Base-by-base conservation (phyloP, 2,113 vertebrate genomes). In the Clarias magur region DNA sequence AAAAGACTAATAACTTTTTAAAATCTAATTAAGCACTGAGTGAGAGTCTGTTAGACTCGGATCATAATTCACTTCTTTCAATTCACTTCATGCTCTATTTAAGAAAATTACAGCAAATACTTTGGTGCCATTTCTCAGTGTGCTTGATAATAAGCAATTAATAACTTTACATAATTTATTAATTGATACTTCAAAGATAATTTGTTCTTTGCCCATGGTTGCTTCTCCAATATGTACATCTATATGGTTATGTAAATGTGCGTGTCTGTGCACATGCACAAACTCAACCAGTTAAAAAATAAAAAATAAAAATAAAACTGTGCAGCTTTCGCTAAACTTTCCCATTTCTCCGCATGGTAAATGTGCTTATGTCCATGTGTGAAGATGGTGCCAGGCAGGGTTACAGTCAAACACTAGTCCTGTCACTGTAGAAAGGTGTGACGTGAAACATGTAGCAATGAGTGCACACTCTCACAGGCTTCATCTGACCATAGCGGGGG, bases 361-460 rank as follows among this genome's bases (percentile, higher is more conserved):
- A 88, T 90, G 92, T 89, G 89, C 76, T 88, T 85, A 68, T 23
- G 87, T 82, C 42, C 82, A 23, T 67, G 62, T 57, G 25, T 83
- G 75, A 63, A 15, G 34, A 34, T 54, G 85, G 62, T 85, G n/a
- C 79, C 80, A 27, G 84, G 86, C n/a, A 75, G 67, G 54, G 57
- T n/a, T n/a, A 83, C 72, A 0, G 87, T 99, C 96, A 99, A 93
- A 99, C 90, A 89, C 94, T 93, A 3, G 96, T 94, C 94, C 95
- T 97, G 96, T 98, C 97, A 70, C 97, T 99, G 94, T 97, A 99
- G 96, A 99, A 99, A 65, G 98, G 98, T 5, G 98, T 99, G 93
- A 99, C 98, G 62, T 99, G 98, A 94, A 99, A 98, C 96, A 99
- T 94, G 90, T 99, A 99, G 95, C 98, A 99, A 95, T 99, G 98